Evolutionary conservation across 2,797 vertebrate genomes (phyloP).

Genomic region (Strix occidentalis): DNA sequence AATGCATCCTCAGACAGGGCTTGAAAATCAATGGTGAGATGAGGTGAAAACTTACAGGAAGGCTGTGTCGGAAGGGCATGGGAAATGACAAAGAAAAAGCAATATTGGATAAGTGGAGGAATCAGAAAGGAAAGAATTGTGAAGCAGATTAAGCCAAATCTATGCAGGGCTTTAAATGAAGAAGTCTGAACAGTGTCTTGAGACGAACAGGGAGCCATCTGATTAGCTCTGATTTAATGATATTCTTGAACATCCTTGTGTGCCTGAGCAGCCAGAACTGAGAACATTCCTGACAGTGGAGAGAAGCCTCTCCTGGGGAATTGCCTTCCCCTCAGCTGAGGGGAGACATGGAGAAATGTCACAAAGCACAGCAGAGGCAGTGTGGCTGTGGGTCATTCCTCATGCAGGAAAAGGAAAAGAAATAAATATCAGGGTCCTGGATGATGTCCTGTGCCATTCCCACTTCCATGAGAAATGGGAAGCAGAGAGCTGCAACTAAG

Average conservation of each 20-base stretch:
- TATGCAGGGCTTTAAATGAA: slow-evolving; percentile 25
- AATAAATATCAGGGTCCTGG: background rate
- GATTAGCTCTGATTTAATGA: slow-evolving; percentile 49
- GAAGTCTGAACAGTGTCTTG: slow-evolving; percentile 19
- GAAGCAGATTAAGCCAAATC: slow-evolving; percentile 25
- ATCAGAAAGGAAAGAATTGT: background rate
- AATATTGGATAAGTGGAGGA: background rate
- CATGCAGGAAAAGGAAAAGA: background rate
- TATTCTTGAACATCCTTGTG: slow-evolving; percentile 17
- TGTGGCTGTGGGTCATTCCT: background rate
- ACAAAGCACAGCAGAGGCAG: background rate
- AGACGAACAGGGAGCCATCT: slow-evolving; percentile 23
- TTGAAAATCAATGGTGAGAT: slow-evolving; percentile 61
- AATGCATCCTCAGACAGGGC: slow-evolving; percentile 17
- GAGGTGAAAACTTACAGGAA: slow-evolving; percentile 46
- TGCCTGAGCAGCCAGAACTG: background rate
- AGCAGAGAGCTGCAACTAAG: background rate
- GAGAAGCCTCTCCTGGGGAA: background rate
- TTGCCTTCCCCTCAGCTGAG: background rate
- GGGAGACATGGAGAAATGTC: background rate
- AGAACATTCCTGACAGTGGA: background rate
- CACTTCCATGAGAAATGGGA: background rate
- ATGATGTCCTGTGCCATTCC: background rate
- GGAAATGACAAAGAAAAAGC: slow-evolving; percentile 26
- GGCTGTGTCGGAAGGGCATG: background rate